A percentile compares a stretch with the other conserved stretches of the same genome.
phyloP scores from a whole-genome alignment of 1,140 invertebrate genomes.

The Caerostris extrusa region DNA sequence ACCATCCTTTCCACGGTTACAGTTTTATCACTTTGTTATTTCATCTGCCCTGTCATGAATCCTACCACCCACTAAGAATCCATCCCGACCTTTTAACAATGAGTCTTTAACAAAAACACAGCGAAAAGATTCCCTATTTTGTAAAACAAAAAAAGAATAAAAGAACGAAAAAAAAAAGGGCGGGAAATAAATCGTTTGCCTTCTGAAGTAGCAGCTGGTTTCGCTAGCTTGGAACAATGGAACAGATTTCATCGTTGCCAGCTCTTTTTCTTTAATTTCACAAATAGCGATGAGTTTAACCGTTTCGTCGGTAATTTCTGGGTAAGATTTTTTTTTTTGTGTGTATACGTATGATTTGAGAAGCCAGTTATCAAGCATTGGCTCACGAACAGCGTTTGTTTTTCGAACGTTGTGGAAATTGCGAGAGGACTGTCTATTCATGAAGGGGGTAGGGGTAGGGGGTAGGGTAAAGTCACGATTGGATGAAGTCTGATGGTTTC shows the following conservation, averaged over 20 bases:
- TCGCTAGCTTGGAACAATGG: background rate
- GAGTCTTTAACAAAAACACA: conserved; percentile 1
- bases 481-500: background rate
- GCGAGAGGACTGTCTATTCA: conserved; percentile 8
- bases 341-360: background rate
- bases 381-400: background rate
- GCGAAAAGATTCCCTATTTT: background rate
- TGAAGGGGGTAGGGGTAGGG: background rate
- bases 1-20: background rate
- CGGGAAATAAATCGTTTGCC: background rate
- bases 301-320: background rate
- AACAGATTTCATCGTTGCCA: background rate
- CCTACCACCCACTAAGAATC: background rate
- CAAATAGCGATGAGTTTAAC: background rate
- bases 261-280: background rate
- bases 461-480: background rate
- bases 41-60: background rate
- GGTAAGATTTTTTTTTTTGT: background rate
- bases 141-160: no score
- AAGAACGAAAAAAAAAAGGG: background rate
- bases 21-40: background rate
- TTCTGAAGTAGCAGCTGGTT: conserved; percentile 24
- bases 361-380: background rate
- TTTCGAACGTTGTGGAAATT: background rate
- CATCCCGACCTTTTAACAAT: background rate